These are phyloP conservation scores for Euplagia quadripunctaria DNA, from an alignment of 2,888 invertebrate species.

Conservation along the genomic window DNA sequence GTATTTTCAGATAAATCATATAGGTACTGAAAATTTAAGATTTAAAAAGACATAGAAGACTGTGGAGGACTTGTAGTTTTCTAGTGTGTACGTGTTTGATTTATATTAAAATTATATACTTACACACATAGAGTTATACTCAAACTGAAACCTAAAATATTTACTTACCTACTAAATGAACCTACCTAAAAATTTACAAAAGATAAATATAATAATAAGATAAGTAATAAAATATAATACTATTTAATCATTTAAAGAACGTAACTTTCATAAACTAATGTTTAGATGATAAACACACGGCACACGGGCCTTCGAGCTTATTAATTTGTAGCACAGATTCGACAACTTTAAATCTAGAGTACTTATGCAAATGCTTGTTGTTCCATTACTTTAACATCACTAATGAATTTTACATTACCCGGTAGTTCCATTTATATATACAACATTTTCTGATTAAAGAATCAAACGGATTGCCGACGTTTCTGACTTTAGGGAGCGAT, in stretches of 20 bases:
- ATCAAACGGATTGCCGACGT: neutral
- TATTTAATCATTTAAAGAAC: neutral
- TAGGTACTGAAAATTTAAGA: too few species aligned
- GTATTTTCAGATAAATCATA: too few species aligned
- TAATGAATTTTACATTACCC: neutral
- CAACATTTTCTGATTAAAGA: neutral
- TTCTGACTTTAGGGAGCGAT: neutral
- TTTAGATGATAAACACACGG: slow-evolving; percentile 2
- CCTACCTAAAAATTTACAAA: too few species aligned
- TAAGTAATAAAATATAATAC: too few species aligned
- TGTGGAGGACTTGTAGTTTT: too few species aligned
- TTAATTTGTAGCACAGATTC: slow-evolving; percentile 6
- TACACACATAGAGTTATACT: too few species aligned
- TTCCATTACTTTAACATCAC: neutral
- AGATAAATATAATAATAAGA: too few species aligned
- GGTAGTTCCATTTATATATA: neutral
- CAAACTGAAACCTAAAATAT: too few species aligned
- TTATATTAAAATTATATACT: too few species aligned
- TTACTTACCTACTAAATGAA: too few species aligned
- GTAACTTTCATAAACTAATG: neutral
- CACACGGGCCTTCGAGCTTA: neutral
- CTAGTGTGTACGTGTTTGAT: too few species aligned
- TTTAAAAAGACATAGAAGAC: too few species aligned
- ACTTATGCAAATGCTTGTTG: slow-evolving; percentile 16
- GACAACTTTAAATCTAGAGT: slow-evolving; percentile 13